Base-by-base conservation (phyloP, 2,888 invertebrate genomes). In the Danaus chrysippus region DNA sequence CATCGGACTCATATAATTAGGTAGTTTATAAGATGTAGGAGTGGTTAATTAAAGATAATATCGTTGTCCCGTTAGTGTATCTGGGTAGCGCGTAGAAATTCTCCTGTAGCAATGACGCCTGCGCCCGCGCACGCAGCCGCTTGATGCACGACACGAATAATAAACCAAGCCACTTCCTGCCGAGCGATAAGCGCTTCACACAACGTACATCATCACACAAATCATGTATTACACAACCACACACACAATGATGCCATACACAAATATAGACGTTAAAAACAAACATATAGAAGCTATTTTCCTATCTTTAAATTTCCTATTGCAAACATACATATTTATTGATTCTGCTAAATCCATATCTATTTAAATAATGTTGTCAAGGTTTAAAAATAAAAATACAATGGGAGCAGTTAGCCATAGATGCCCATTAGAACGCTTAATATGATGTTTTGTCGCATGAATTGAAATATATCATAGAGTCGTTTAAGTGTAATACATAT, bases 121-220 rank as follows among this genome's bases (percentile, higher is more conserved):
- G 72, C 69, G 71, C 71, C 68, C 65, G 71, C 73, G 73, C 74
- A 71, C 72, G 81, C 84, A 83, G 87, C 82, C 83, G 79, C 83
- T 79, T 79, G 84, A 83, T 83, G 86, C 89, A 86, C 89, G 90
- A 86, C 87, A 86, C 85, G 90, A 90, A 91, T 91, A 91, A 88
- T 87, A 91, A 91, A 89, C 85, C 85, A 76, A 86, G 83, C 84
- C 83, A 89, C 87, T 91, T 91, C 90, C 90, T 90, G 89, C 77
- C 85, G 73, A 75, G 78, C 86, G 89, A 88, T 89, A 89, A 88
- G 85, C 85, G 81, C 76, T 79, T 80, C 80, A 81, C 77, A 83
- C 79, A 78, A 66, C 69, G 68, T 64, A 78, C 78, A 81, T 75
- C 77, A 77, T 76, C 79, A 79, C 76, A 79, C 76, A 75, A 73